Base-by-base conservation (phyloP, 1,140 invertebrate genomes). In the Eriosoma lanigerum region DNA sequence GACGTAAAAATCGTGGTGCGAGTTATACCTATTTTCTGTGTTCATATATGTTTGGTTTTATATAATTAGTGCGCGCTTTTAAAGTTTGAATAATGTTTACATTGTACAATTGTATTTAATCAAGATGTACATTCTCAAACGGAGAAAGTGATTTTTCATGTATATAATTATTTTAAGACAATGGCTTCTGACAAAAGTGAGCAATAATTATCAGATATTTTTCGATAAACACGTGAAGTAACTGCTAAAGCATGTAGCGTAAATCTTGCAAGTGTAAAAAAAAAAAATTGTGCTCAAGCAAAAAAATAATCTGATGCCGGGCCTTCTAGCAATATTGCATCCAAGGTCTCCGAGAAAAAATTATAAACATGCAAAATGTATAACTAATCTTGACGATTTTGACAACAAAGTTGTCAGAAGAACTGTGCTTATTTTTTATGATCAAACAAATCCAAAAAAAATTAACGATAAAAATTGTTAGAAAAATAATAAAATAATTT, bases 381-480 rank as follows among this genome's bases (percentile, higher is more conserved):
- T 54, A 19, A 54, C 52, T 9, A 54, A 54, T 19, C 21, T 54
- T n/a, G n/a, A 54, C 52, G n/a, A 54, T 54, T n/a, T 54, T 54
- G 52, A 54, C n/a, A 54, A 54, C 4, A 19, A 54, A 54, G 52
- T 54, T n/a, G n/a, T 54, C 52, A 54, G 52, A 54, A 54, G 52
- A 54, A 54, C 52, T n/a, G n/a, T 54, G n/a, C 52, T n/a, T 54
- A 54, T 3, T 54, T 54, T 54, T 54, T 54, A 54, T 54, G n/a
- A 54, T 54, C 52, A 17, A 54, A 54, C 52, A 54, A 54, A 19
- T 54, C 3, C n/a, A 54, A 54, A 54, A 54, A 54, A n/a, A n/a
- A n/a, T n/a, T n/a, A n/a, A n/a, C n/a, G n/a, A n/a, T n/a, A n/a
- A n/a, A n/a, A n/a, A n/a, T n/a, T n/a, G n/a, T n/a, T n/a, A n/a